Base-by-base conservation (phyloP, 1,140 invertebrate genomes). In the Apis laboriosa region DNA sequence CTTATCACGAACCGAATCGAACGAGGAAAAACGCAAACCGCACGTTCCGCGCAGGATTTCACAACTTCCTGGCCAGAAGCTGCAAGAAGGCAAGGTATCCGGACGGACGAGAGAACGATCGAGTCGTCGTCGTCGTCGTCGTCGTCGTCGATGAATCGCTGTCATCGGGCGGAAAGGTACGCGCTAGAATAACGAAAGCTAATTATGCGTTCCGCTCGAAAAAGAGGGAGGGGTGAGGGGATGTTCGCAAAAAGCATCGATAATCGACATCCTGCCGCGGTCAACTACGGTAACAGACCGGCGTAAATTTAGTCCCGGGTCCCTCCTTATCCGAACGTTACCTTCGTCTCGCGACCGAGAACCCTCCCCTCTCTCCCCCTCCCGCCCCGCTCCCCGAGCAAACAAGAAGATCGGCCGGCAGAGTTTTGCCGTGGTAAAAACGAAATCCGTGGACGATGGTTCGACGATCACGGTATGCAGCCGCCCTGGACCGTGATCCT, bases 161-260 rank as follows among this genome's bases (percentile, higher is more conserved):
- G 85, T 84, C 85, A 81, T 82, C 77, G 82, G 55, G 74, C 84
- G 86, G 86, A 34, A 86, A 80, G 87, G 86, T 90, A 87, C 90
- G 90, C 89, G 87, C 86, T 90, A 91, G 88, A 92, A 92, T 91
- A 92, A 92, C 88, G 91, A 92, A 92, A 92, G 92, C 87, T 90
- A 90, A 90, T 90, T 90, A 90, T 89, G 89, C 89, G 87, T 85
- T 87, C 80, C 67, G 73, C 34, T 86, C 66, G 85, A 74, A 64
- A 75, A 85, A 75, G 49, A 49, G 34, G 24, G 76, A 76, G 64
- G 85, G 84, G 86, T 86, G 80, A 58, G 28, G 28, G 75, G 88
- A 43, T 7, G 34, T 7, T 43, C 0, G 34, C 89, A 90, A 90
- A 90, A 90, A 90, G 77, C 88, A 80, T 90, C 89, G 89, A 90